phyloP scores from a whole-genome alignment of 2,797 vertebrate genomes.

The Amniataba percoides region DNA sequence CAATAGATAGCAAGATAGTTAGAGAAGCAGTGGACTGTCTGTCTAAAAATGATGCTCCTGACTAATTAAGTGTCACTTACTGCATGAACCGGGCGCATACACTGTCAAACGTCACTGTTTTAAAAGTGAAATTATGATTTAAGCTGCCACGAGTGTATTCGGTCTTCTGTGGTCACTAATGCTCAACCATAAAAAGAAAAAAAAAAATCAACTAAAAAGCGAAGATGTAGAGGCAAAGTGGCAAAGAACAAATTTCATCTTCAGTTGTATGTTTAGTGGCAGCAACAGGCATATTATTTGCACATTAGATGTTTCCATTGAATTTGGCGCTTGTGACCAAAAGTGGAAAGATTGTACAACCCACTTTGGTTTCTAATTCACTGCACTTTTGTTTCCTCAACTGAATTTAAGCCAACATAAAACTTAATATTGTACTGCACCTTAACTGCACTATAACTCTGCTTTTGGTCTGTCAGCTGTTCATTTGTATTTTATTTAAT shows the following conservation, averaged over 20 bases:
- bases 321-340: neutral
- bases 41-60: neutral
- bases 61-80: constrained; percentile 7
- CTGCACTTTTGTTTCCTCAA: neutral
- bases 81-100: neutral
- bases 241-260: neutral
- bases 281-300: neutral
- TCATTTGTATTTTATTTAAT: neutral
- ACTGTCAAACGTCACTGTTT: neutral
- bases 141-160: neutral
- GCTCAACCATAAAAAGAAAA: neutral
- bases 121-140: neutral
- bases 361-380: neutral
- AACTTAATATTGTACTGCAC: neutral
- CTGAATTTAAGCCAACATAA: neutral
- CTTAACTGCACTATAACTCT: neutral
- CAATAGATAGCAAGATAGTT: constrained; percentile 9
- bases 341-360: neutral
- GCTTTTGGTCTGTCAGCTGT: neutral
- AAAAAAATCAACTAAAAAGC: neutral
- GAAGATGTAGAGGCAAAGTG: neutral
- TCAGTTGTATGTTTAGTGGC: neutral
- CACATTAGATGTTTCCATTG: neutral
- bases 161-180: neutral
- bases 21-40: constrained; percentile 1